phyloP scores from a whole-genome alignment of 2,797 vertebrate species.

The Nasua narica region DNA sequence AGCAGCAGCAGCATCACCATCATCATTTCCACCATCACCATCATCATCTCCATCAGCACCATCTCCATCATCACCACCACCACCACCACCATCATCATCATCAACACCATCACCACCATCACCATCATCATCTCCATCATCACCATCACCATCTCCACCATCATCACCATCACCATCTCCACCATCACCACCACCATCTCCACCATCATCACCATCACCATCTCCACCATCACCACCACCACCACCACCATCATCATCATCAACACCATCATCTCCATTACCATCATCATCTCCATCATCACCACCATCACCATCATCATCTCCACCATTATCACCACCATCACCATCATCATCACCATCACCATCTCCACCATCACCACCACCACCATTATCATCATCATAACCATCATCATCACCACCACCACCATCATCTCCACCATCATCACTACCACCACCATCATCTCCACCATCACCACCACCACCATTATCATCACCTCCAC shows the following conservation, averaged over 20 bases:
- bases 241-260: accelerated
- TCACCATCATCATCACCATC: too few species aligned
- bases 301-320: not conserved
- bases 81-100: not conserved
- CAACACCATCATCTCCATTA: too few species aligned
- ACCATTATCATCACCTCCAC: not conserved
- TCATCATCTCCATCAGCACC: not conserved
- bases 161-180: accelerated
- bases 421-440: accelerated
- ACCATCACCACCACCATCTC: not conserved
- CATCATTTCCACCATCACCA: accelerated
- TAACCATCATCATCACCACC: accelerated
- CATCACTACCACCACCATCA: not conserved
- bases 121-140: not conserved
- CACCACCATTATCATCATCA: not conserved
- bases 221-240: too few species aligned
- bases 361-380: accelerated
- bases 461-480: not conserved
- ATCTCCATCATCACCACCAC: not conserved
- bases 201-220: not conserved
- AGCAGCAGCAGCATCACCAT: accelerated
- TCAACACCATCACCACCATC: too few species aligned
- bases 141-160: too few species aligned
- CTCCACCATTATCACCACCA: accelerated
- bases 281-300: not conserved